phyloP scores from a whole-genome alignment of 2,797 vertebrate genomes.

The Buceros bicornis region DNA sequence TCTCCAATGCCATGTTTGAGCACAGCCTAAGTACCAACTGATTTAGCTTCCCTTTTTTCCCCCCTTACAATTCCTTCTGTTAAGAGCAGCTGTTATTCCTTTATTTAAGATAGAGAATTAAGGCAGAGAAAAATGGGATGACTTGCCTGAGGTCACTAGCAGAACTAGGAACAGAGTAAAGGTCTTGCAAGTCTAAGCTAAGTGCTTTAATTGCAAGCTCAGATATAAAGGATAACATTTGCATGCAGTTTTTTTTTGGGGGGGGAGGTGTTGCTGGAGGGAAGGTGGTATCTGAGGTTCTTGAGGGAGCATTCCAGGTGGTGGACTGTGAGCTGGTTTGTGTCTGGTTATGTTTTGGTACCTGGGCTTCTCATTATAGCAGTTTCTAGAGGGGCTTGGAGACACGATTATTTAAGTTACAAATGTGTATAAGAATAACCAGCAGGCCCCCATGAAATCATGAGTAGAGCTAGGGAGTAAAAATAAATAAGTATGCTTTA shows the following conservation, averaged over 20 bases:
- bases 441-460: background rate
- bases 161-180: background rate
- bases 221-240: background rate
- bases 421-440: background rate
- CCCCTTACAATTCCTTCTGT: background rate
- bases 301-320: background rate
- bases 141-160: background rate
- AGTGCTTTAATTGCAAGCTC: background rate
- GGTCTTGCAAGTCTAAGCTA: background rate
- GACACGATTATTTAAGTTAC: background rate
- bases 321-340: background rate
- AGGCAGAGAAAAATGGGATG: background rate
- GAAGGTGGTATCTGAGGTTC: background rate
- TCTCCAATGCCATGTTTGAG: background rate
- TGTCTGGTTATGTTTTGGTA: background rate
- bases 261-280: accelerated
- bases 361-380: background rate
- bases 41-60: background rate
- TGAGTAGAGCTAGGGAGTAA: background rate
- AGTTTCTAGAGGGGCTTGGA: background rate
- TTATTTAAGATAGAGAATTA: constrained; percentile 23
- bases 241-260: too few relatives aligned
- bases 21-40: background rate
- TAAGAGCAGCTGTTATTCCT: constrained; percentile 44
- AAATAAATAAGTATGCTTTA: constrained; percentile 13